These are phyloP conservation scores for Pardalotus punctatus DNA, from an alignment of 2,113 vertebrate species.

Conservation along the genomic window DNA sequence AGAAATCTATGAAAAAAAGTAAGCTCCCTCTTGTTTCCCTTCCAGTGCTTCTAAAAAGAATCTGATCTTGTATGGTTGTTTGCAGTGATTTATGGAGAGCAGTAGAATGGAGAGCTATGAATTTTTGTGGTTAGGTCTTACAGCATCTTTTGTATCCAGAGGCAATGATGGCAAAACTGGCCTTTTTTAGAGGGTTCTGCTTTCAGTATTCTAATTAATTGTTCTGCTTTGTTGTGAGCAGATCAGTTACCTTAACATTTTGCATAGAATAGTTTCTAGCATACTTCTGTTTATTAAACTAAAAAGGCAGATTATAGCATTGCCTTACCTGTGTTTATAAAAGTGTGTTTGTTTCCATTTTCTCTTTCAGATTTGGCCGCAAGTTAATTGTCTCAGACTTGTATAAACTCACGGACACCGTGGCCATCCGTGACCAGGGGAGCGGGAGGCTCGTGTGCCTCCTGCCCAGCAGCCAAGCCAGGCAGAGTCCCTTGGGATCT, in stretches of 20 bases:
- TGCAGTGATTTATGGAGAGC: neutral
- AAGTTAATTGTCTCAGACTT: conserved; percentile 87
- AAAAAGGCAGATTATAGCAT: neutral
- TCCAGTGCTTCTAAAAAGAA: neutral
- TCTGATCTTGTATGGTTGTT: neutral
- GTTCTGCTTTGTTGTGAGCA: neutral
- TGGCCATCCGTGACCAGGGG: conserved; percentile 90
- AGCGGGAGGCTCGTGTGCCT: conserved; percentile 88
- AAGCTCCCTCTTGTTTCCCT: conserved; percentile 18
- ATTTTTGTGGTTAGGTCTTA: neutral
- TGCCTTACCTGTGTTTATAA: neutral
- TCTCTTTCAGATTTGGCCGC: conserved; percentile 80
- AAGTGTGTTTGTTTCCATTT: neutral
- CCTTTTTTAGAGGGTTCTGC: neutral
- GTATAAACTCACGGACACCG: conserved; percentile 86
- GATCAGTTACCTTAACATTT: neutral
- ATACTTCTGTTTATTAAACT: neutral
- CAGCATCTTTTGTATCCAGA: neutral
- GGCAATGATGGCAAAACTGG: neutral
- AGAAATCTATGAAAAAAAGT: conserved; percentile 98
- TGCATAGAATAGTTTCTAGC: neutral
- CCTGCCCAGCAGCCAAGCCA: conserved; percentile 85
- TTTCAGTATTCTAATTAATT: neutral
- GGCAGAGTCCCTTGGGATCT: conserved; percentile 91
- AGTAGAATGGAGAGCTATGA: neutral